phyloP scores from a whole-genome alignment of 2,113 vertebrate species.

The Gobiocypris rarus region DNA sequence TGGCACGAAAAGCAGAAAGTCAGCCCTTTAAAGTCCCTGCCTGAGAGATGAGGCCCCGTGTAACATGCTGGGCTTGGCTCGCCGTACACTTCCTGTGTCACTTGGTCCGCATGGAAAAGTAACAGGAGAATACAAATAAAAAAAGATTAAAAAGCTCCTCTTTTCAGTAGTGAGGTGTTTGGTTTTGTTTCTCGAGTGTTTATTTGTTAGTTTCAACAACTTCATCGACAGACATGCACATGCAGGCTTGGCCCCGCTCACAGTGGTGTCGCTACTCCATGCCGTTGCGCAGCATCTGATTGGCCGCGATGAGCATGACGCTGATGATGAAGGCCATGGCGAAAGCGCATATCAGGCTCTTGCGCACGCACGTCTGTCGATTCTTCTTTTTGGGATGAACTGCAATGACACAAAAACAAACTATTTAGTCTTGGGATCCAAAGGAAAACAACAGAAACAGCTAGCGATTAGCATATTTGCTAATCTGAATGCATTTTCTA shows the following conservation, averaged over 20 bases:
- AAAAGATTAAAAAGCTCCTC: slow-evolving; percentile 51
- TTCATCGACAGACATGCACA: slow-evolving; percentile 85
- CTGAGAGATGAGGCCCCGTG: slow-evolving; percentile 80
- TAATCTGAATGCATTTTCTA: slow-evolving; percentile 9
- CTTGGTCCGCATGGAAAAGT: slow-evolving; percentile 36
- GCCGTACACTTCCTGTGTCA: slow-evolving; percentile 50
- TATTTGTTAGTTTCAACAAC: slow-evolving; percentile 68
- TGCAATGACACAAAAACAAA: slow-evolving; percentile 62
- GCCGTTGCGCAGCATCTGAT: slow-evolving; percentile 98
- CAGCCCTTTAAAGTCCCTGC: slow-evolving; percentile 99
- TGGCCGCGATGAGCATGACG: slow-evolving; percentile 98
- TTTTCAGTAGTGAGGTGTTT: slow-evolving; percentile 55
- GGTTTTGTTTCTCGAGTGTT: slow-evolving; percentile 57
- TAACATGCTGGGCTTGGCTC: slow-evolving; percentile 78
- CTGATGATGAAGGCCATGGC: slow-evolving; percentile 99
- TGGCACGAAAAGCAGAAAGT: slow-evolving; percentile 81
- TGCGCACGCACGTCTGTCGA: slow-evolving; percentile 96
- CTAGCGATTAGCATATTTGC: not conserved
- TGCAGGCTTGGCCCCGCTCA: slow-evolving; percentile 81
- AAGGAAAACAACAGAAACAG: slow-evolving; percentile 3
- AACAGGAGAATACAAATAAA: slow-evolving; percentile 35
- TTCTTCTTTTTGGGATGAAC: slow-evolving; percentile 98
- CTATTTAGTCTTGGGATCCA: slow-evolving; percentile 9
- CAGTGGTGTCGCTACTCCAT: slow-evolving; percentile 91
- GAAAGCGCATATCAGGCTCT: slow-evolving; percentile 99